Percentiles rank a stretch among this genome's conserved stretches.
Conservation (phyloP, 2,888 invertebrate genomes). For the Polyommatus icarus region DNA sequence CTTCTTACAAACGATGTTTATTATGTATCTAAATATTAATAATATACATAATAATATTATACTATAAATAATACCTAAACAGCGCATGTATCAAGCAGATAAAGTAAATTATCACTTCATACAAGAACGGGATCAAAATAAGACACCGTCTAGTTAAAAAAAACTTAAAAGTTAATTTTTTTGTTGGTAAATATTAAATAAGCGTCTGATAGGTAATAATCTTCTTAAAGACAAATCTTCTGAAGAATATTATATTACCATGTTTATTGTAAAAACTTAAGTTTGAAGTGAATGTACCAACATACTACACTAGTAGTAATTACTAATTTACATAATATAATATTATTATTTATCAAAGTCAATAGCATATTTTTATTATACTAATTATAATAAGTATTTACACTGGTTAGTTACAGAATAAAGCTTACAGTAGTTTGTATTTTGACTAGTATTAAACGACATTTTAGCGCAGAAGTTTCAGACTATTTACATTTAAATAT, state of each 20-base stretch:
- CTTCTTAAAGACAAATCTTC: no score
- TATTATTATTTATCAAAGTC: slow-evolving; percentile 3
- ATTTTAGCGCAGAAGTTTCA: neutral
- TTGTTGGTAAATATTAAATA: no score
- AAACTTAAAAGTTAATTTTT: no score
- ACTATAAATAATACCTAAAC: no score
- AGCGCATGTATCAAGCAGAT: no score
- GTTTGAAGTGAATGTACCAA: neutral
- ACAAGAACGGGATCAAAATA: no score
- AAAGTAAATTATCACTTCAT: no score
- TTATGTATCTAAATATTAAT: neutral
- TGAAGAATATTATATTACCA: no score
- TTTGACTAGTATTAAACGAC: neutral
- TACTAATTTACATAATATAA: neutral
- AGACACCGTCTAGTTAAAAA: no score
- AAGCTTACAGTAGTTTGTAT: neutral
- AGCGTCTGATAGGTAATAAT: no score
- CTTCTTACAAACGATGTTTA: neutral
- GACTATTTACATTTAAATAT: neutral
- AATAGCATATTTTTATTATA: neutral
- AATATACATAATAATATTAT: neutral
- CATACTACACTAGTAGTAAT: neutral
- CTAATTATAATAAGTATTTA: neutral
- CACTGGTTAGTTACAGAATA: neutral
- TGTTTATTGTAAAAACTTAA: no score